Conservation (phyloP, 2,113 vertebrate species). For the Ammodytes dubius region DNA sequence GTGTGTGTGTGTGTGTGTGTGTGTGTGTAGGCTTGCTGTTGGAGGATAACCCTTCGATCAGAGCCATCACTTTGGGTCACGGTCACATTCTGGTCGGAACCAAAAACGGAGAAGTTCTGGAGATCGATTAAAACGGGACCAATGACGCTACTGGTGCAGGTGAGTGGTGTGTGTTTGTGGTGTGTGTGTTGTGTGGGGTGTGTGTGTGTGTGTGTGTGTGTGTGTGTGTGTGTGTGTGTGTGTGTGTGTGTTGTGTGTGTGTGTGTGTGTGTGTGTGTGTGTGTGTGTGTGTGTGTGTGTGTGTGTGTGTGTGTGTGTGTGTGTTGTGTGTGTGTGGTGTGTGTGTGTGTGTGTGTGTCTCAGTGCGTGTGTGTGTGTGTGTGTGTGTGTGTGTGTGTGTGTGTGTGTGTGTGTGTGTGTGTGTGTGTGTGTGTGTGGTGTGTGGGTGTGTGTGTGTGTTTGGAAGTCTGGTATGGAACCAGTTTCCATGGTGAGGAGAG, state of each 20-base stretch:
- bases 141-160: conserved; percentile 89
- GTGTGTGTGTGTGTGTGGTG: background rate
- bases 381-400: background rate
- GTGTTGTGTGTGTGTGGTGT: background rate
- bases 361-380: too few relatives aligned
- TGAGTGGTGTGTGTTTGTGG: background rate
- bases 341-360: conserved; percentile 2
- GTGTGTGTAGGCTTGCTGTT: conserved; percentile 89
- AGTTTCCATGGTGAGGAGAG: conserved; percentile 65
- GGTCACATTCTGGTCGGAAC: conserved; percentile 97
- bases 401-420: background rate
- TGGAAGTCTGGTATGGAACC: conserved; percentile 27
- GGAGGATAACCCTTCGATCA: conserved; percentile 97
- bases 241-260: too few relatives aligned
- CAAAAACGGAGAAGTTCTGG: conserved; percentile 96
- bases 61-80: conserved; percentile 95
- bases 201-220: background rate
- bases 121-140: conserved; percentile 96
- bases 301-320: background rate
- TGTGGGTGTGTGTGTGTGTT: conserved; percentile 19
- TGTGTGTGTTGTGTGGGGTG: too few relatives aligned
- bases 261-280: background rate
- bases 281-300: background rate
- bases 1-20: background rate
- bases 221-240: too few relatives aligned